Base-by-base conservation (phyloP, 2,797 vertebrate genomes). In the Sternarchorhynchus goeldii region DNA sequence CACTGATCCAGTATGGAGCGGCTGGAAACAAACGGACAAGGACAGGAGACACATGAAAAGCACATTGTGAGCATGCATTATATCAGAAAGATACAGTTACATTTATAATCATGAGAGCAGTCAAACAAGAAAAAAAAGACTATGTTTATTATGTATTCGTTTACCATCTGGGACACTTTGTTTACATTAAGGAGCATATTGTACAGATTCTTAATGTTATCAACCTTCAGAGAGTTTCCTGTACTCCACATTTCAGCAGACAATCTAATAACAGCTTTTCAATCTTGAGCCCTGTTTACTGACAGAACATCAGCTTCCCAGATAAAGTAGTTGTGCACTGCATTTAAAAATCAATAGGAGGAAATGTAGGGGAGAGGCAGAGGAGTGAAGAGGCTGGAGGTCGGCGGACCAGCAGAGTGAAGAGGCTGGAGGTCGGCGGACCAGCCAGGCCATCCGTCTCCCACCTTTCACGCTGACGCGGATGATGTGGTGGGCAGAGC, bases 1-100 rank as follows among this genome's bases (percentile, higher is more conserved):
- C 89, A 50, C 88, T 92, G 90, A 99, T 95, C 98, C 98, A 99
- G 87, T 97, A 99, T 0, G 98, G 98, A 77, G 97, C 94, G 86
- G 98, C 98, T 99, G 84, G 3, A 71, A 21, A 71, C 29, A 16
- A 59, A 16, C 58, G 87, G 83, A 80, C 21, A 8, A 53, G 64
- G 57, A 58, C 50, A 72, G 31, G 16, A 70, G 4, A 59, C 7
- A 70, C 20, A 58, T 75, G 21, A 75, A n/a, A 4, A 56, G 32
- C 41, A 29, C 31, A 7, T 5, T 41, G 39, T 29, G 14, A 32
- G n/a, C 25, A 18, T 21, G 25, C 45, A 12, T 12, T 50, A 14
- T 10, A 50, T 14, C 45, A 14, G 45, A 50, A 12, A 50, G 10
- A 12, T 12, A 50, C 8, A 50, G 14, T 50, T 50, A 50, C 8